Percentiles rank a stretch among this genome's conserved stretches.
These are phyloP conservation scores for Poecile atricapillus DNA, from an alignment of 2,113 vertebrate species.

Conservation along the genomic window DNA sequence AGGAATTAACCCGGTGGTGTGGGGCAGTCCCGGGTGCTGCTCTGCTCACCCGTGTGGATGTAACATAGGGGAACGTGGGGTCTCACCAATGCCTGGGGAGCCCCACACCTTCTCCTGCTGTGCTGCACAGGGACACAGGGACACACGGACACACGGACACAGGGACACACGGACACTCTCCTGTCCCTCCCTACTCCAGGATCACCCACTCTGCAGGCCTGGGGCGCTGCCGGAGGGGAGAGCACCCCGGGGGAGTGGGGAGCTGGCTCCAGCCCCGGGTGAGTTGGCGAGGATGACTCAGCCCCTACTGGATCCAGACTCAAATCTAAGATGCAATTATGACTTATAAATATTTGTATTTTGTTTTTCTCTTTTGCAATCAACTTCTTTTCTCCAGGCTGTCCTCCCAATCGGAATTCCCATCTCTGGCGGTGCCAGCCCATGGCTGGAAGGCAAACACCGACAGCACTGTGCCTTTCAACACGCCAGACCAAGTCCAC, in stretches of 20 bases:
- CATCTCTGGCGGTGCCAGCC: not conserved
- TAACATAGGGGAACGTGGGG: rapidly evolving
- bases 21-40: not conserved
- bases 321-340: conserved; percentile 38
- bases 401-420: not conserved
- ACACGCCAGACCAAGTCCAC: not conserved
- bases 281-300: conserved; percentile 26
- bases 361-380: conserved; percentile 52
- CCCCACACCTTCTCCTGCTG: not conserved
- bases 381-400: not conserved
- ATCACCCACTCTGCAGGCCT: rapidly evolving
- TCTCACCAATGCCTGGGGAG: rapidly evolving
- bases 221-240: not conserved
- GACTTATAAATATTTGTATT: conserved; percentile 49
- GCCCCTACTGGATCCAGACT: conserved; percentile 3
- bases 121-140: not conserved
- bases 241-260: not conserved
- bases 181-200: not conserved
- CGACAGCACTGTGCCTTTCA: not conserved
- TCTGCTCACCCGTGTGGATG: not conserved
- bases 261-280: not conserved
- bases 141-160: not conserved
- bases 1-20: rapidly evolving
- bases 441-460: not conserved
- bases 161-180: not conserved